These are phyloP conservation scores for Bombyx mandarina DNA, from an alignment of 1,140 invertebrate species.

Conservation along the genomic window DNA sequence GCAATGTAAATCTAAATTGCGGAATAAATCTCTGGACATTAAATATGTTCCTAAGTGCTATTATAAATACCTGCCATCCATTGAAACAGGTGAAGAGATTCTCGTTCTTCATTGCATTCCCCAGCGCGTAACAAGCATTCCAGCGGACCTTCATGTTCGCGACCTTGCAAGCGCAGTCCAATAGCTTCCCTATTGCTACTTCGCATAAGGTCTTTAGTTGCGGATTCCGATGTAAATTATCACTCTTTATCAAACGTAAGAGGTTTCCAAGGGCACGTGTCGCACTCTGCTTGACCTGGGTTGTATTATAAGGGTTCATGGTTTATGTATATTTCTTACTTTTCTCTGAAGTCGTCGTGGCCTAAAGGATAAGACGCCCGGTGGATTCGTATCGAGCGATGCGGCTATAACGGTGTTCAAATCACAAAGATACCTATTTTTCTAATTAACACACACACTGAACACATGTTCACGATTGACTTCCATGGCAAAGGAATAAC, in stretches of 20 bases:
- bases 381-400: background rate
- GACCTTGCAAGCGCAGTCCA: constrained; percentile 77
- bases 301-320: background rate
- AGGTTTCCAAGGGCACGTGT: constrained; percentile 86
- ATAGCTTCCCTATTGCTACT: constrained; percentile 73
- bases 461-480: too few species aligned
- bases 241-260: constrained; percentile 75
- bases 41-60: background rate
- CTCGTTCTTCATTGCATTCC: constrained; percentile 81
- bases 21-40: too few species aligned
- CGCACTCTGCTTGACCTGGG: constrained; percentile 80
- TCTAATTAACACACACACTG: too few species aligned
- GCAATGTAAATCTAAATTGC: too few species aligned
- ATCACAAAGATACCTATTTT: too few species aligned
- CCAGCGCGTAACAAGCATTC: constrained; percentile 91
- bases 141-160: constrained; percentile 89
- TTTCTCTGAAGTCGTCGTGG: too few species aligned
- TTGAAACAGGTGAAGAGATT: constrained; percentile 69
- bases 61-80: constrained; percentile 68
- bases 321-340: too few species aligned
- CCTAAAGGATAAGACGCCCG: too few species aligned
- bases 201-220: constrained; percentile 68
- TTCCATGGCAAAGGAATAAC: too few species aligned
- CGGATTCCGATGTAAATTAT: constrained; percentile 60
- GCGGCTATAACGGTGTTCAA: background rate